A percentile compares a stretch with the other conserved stretches of the same genome.
Evolutionary conservation across 2,113 vertebrate genomes (phyloP).

Genomic region (Antechinus flavipes): DNA sequence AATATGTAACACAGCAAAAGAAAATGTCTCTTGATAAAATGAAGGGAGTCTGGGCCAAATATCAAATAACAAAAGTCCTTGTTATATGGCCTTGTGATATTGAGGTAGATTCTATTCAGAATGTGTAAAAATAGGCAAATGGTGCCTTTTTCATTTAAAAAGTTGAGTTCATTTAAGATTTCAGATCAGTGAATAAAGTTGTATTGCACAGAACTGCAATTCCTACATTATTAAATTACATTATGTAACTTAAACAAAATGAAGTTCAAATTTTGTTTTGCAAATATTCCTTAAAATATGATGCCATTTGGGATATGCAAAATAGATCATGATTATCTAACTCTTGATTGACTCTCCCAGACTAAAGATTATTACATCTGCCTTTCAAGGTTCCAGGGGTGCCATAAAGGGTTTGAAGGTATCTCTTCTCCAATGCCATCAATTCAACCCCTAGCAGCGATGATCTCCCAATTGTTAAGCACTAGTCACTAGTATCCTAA

Average conservation of each 20-base stretch:
- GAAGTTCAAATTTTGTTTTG: background rate
- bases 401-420: background rate
- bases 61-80: background rate
- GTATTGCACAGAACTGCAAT: background rate
- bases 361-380: background rate
- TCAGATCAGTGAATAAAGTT: accelerated
- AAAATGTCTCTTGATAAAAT: constrained; percentile 24
- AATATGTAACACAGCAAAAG: background rate
- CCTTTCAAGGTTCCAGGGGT: background rate
- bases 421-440: background rate
- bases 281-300: constrained; percentile 1
- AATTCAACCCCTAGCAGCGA: background rate
- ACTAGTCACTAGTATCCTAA: background rate
- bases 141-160: background rate
- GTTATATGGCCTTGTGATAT: constrained; percentile 7
- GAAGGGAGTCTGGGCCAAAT: background rate
- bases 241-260: background rate
- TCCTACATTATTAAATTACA: background rate
- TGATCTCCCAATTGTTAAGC: background rate
- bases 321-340: background rate
- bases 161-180: background rate
- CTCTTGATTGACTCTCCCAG: background rate
- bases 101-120: constrained; percentile 12
- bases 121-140: background rate
- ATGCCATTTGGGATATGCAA: accelerated